These are phyloP conservation scores for Myrmecobius fasciatus DNA, from an alignment of 2,113 vertebrate species.

Conservation along the genomic window DNA sequence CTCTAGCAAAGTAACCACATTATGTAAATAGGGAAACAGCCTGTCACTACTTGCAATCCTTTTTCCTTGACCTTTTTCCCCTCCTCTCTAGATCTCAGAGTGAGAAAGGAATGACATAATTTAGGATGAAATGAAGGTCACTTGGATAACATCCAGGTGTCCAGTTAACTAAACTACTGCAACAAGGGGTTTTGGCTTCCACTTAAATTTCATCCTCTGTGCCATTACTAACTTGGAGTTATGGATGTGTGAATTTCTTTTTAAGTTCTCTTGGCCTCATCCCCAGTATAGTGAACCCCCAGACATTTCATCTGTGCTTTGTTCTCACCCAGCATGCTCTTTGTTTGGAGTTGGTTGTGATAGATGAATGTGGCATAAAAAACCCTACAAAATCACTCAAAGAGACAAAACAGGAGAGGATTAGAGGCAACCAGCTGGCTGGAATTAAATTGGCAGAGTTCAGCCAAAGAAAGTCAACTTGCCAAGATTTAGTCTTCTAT, in stretches of 20 bases:
- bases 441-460: conserved; percentile 82
- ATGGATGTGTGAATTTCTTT: conserved; percentile 70
- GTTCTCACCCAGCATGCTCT: conserved; percentile 79
- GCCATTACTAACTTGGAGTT: conserved; percentile 66
- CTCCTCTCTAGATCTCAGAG: conserved; percentile 22
- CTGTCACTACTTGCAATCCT: not conserved
- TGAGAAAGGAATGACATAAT: conserved; percentile 59
- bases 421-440: conserved; percentile 81
- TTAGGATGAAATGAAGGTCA: conserved; percentile 60
- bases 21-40: not conserved
- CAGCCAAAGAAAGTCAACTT: conserved; percentile 77
- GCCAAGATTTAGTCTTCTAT: conserved; percentile 84
- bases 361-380: conserved; percentile 73
- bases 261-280: conserved; percentile 75
- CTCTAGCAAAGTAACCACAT: not conserved
- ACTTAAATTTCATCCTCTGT: conserved; percentile 64
- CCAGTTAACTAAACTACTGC: conserved; percentile 65
- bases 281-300: conserved; percentile 52
- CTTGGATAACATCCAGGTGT: conserved; percentile 64
- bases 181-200: conserved; percentile 9
- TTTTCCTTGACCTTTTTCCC: conserved; percentile 22
- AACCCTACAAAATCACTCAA: conserved; percentile 77
- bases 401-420: conserved; percentile 78
- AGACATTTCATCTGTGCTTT: conserved; percentile 80
- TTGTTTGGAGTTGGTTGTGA: conserved; percentile 76